Conservation (phyloP, 2,113 vertebrate species). For the Pithys albifrons region DNA sequence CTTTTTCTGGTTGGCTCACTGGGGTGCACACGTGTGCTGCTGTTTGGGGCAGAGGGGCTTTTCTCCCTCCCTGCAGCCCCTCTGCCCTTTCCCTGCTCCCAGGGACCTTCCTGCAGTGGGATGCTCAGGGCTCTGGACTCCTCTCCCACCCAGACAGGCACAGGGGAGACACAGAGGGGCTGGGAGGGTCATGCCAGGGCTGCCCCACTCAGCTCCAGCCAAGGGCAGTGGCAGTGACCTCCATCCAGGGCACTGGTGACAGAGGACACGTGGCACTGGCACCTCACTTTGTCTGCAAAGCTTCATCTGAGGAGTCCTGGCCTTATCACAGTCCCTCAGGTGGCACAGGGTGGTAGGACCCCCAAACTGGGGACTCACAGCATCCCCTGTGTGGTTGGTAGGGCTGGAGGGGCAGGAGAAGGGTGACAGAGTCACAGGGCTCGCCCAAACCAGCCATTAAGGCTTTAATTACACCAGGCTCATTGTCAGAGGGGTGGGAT, state of each 20-base stretch:
- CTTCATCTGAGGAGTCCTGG: accelerated
- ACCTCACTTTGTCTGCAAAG: neutral
- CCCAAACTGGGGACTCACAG: accelerated
- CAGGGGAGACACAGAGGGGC: accelerated
- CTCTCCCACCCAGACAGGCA: accelerated
- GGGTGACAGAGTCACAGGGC: neutral
- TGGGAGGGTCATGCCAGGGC: no score
- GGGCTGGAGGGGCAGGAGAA: neutral
- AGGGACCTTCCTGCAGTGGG: neutral
- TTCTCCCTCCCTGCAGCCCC: neutral
- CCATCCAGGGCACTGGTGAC: accelerated
- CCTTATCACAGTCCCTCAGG: accelerated
- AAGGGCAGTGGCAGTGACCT: neutral
- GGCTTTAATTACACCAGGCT: neutral
- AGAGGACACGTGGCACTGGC: neutral
- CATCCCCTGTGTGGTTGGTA: neutral
- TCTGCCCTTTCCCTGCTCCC: neutral
- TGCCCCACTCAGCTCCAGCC: neutral
- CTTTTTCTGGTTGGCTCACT: neutral
- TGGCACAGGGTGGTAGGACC: no score
- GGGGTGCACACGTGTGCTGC: accelerated
- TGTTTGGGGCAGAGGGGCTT: neutral
- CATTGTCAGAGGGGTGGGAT: neutral
- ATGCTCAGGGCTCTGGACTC: accelerated
- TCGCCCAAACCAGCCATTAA: neutral